phyloP scores from a whole-genome alignment of 2,888 invertebrate species.

The Tetragnatha montana region DNA sequence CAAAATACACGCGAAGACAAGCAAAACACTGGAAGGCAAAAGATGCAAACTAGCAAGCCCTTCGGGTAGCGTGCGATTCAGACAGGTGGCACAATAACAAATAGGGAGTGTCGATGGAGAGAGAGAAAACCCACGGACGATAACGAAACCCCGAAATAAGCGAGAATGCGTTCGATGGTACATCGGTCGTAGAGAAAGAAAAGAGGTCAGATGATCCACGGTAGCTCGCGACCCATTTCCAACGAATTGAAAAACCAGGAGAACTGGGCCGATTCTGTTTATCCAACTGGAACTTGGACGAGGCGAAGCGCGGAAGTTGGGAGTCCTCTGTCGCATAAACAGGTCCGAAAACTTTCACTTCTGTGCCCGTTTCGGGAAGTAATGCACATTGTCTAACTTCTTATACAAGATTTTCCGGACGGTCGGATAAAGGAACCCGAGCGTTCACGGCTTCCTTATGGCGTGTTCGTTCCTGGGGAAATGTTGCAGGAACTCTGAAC shows the following conservation, averaged over 20 bases:
- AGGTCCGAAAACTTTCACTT: slow-evolving; percentile 1
- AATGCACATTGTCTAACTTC: neutral
- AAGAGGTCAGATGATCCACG: neutral
- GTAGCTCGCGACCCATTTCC: neutral
- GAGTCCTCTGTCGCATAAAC: neutral
- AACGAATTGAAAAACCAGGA: neutral
- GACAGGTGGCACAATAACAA: neutral
- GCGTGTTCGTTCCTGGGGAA: neutral
- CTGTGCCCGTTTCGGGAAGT: neutral
- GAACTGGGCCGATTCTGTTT: neutral
- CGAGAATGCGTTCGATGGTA: neutral
- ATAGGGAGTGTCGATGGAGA: neutral
- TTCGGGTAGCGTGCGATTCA: neutral
- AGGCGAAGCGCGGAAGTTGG: neutral
- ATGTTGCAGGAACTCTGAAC: no score
- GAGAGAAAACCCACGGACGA: neutral
- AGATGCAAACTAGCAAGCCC: no score
- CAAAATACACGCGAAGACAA: no score
- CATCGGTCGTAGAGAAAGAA: neutral
- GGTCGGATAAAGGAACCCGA: neutral
- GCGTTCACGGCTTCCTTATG: neutral
- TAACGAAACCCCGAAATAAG: neutral
- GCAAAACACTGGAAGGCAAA: no score
- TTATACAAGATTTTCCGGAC: neutral
- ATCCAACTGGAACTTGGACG: neutral